Percentiles rank a stretch among this genome's conserved stretches.
Evolutionary conservation across 2,797 vertebrate species (phyloP).

Genomic region (Nothura maculosa): DNA sequence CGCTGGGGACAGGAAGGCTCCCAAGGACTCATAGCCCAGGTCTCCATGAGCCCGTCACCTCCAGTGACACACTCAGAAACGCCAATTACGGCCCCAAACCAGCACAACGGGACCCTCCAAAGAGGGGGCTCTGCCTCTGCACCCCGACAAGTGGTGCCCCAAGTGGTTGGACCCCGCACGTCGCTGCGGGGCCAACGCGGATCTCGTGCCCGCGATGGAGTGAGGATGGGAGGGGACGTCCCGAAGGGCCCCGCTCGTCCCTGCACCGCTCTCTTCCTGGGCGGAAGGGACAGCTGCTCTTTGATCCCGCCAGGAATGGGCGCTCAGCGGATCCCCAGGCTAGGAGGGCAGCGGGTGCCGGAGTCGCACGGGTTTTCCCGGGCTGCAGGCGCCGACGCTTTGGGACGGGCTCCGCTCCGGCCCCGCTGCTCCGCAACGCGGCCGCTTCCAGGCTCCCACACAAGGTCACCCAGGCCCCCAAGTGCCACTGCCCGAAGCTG

Average conservation of each 20-base stretch:
- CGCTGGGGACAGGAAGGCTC: not conserved
- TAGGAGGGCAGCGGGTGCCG: not conserved
- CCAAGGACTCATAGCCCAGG: rapidly evolving
- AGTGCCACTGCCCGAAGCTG: not conserved
- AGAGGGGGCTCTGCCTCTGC: rapidly evolving
- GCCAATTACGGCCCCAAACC: not conserved
- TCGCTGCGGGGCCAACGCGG: rapidly evolving
- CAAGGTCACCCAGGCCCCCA: too few relatives aligned
- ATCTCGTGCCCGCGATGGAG: rapidly evolving
- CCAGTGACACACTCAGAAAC: not conserved
- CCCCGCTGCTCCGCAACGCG: too few relatives aligned
- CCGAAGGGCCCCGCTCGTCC: rapidly evolving
- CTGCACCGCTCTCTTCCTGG: not conserved
- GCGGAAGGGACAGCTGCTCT: not conserved
- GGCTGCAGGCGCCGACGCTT: not conserved
- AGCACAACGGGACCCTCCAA: not conserved
- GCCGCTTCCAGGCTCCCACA: too few relatives aligned
- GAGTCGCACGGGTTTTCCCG: rapidly evolving
- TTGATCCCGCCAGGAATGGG: rapidly evolving
- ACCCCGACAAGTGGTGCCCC: not conserved
- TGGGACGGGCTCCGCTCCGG: too few relatives aligned
- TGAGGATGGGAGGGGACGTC: rapidly evolving
- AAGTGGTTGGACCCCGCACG: not conserved
- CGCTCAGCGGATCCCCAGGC: not conserved
- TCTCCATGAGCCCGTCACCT: not conserved